Evolutionary conservation across 1,140 invertebrate genomes (phyloP).

Genomic region (Whitmania pigra): DNA sequence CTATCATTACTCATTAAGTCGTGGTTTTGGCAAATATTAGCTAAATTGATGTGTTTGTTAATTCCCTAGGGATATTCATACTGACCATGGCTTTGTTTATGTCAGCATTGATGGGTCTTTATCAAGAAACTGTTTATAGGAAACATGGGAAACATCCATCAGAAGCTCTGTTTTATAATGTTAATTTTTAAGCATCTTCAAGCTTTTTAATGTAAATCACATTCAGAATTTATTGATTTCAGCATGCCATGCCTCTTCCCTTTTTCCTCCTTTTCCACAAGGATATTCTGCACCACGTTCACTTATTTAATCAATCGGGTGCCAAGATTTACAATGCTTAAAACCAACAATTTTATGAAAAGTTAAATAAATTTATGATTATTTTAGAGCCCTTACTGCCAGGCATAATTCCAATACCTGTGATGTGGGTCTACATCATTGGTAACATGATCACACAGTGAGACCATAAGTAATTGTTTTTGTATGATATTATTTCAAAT

Average conservation of each 20-base stretch:
- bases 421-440: conserved; percentile 63
- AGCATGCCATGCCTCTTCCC: neutral
- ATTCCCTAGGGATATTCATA: conserved; percentile 57
- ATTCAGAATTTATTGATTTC: neutral
- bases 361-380: conserved; percentile 26
- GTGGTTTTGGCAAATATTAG: neutral
- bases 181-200: conserved; percentile 32
- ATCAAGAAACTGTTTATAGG: conserved; percentile 76
- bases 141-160: conserved; percentile 81
- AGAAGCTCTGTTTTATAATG: conserved; percentile 85
- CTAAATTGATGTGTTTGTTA: neutral
- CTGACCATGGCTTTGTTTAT: conserved; percentile 77
- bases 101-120: conserved; percentile 89
- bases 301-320: neutral
- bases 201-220: too few species aligned
- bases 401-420: conserved; percentile 50
- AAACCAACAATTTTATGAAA: neutral
- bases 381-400: conserved; percentile 35
- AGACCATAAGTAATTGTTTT: neutral
- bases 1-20: neutral
- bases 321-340: neutral
- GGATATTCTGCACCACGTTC: neutral
- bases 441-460: conserved; percentile 84
- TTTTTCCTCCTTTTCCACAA: neutral
- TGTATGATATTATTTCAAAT: neutral